Conservation (phyloP, 2,888 invertebrate genomes). For the Acronicta psi region DNA sequence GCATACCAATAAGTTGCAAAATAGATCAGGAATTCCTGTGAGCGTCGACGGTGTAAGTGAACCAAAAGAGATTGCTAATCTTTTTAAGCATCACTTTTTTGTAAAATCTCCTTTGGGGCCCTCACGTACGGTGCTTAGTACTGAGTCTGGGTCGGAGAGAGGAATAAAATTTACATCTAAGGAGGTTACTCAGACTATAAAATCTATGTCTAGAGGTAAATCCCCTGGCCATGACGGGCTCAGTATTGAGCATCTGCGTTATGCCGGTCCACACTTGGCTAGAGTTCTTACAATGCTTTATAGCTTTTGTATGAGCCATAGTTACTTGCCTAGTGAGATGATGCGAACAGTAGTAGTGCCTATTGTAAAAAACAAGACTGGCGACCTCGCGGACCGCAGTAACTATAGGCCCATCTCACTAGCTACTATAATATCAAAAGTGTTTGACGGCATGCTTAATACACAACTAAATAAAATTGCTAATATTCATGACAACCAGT, state of each 20-base stretch:
- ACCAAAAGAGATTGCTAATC: conserved; percentile 20
- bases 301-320: conserved; percentile 10
- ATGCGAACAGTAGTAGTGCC: conserved; percentile 18
- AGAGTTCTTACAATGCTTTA: conserved; percentile 6
- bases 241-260: conserved; percentile 41
- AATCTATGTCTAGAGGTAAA: conserved; percentile 34
- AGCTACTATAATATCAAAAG: neutral
- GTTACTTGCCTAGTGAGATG: conserved; percentile 5
- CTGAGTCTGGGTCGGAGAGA: neutral
- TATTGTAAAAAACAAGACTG: conserved; percentile 27
- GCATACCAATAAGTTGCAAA: conserved; percentile 20
- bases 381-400: conserved; percentile 29
- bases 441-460: conserved; percentile 5
- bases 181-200: neutral
- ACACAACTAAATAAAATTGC: neutral
- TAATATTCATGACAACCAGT: conserved; percentile 45
- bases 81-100: conserved; percentile 8
- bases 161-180: too few species aligned
- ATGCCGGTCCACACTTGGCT: conserved; percentile 4
- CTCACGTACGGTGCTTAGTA: neutral
- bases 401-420: conserved; percentile 43
- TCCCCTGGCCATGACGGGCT: conserved; percentile 43
- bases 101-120: conserved; percentile 1
- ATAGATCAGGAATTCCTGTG: conserved; percentile 23
- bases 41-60: conserved; percentile 30